Conservation (phyloP, 2,888 invertebrate species). For the Stratiomys singularior region DNA sequence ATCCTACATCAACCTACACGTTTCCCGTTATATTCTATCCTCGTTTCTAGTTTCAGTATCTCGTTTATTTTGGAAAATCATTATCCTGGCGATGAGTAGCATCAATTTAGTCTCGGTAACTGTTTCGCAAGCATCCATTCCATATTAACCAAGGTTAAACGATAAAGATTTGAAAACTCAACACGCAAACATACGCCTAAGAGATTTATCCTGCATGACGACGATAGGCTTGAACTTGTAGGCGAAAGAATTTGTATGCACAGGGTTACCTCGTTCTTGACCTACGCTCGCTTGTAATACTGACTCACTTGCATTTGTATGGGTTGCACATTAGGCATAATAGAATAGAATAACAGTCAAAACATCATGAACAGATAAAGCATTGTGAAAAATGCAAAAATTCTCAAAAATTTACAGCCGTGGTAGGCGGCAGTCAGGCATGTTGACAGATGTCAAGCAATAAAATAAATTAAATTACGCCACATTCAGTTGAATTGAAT, state of each 20-base stretch:
- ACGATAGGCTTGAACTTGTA: background rate
- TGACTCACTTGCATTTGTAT: no score
- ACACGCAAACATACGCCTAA: background rate
- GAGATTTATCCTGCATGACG: background rate
- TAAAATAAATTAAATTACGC: slow-evolving; percentile 44
- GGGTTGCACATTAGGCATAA: background rate
- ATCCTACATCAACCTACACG: background rate
- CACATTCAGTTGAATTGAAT: slow-evolving; percentile 9
- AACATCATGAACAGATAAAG: background rate
- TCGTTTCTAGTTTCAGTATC: background rate
- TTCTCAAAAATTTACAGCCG: background rate
- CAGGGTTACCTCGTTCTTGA: no score
- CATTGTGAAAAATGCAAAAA: background rate
- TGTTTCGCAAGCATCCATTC: slow-evolving; percentile 32
- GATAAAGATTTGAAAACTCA: slow-evolving; percentile 3
- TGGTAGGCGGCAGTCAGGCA: background rate
- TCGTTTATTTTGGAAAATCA: slow-evolving; percentile 17
- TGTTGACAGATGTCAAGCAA: slow-evolving; percentile 41
- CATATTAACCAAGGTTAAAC: slow-evolving; percentile 22
- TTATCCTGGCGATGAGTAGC: slow-evolving; percentile 27
- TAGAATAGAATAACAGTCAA: background rate
- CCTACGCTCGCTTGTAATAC: no score
- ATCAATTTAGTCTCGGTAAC: slow-evolving; percentile 41
- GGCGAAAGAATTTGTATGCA: no score
- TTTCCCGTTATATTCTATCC: background rate